A percentile compares a stretch with the other conserved stretches of the same genome.
Conservation (phyloP, 2,888 invertebrate genomes). For the Caenorhabditis drosophilae region DNA sequence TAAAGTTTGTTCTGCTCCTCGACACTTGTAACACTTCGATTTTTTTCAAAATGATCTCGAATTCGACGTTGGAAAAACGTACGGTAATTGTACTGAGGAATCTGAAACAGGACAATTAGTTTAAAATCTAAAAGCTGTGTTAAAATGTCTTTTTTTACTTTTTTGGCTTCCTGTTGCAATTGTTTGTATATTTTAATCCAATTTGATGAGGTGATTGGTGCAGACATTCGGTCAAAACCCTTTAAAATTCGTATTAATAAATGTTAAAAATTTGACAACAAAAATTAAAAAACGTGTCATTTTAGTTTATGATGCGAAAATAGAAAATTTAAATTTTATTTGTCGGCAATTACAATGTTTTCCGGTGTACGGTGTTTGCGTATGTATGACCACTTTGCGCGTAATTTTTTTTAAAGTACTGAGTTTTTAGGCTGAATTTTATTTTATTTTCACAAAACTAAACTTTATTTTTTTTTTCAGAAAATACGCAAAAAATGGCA, state of each 20-base stretch:
- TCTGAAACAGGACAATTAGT: slow-evolving; percentile 49
- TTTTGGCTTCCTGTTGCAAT: slow-evolving; percentile 57
- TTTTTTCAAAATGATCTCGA: slow-evolving; percentile 65
- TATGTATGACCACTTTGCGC: not conserved
- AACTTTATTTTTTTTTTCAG: not conserved
- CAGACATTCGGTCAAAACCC: slow-evolving; percentile 27
- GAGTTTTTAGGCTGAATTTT: slow-evolving; percentile 6
- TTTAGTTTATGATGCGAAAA: not conserved
- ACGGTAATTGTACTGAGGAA: slow-evolving; percentile 67
- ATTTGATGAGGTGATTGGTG: slow-evolving; percentile 44
- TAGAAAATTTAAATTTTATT: not conserved
- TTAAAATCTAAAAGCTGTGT: no score
- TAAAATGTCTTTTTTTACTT: slow-evolving; percentile 46
- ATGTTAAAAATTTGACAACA: not conserved
- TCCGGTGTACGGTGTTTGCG: slow-evolving; percentile 2
- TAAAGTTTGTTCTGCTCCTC: slow-evolving; percentile 49
- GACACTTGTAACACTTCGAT: slow-evolving; percentile 48
- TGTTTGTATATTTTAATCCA: slow-evolving; percentile 66
- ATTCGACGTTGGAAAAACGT: slow-evolving; percentile 65
- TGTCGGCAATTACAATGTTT: not conserved
- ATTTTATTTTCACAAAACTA: slow-evolving; percentile 11
- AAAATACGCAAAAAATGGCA: slow-evolving; percentile 23
- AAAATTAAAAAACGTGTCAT: not conserved
- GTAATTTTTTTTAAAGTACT: not conserved
- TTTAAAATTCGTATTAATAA: not conserved